phyloP scores from a whole-genome alignment of 92 coral and sea anemone species.

The Epizoanthus scotinus region DNA sequence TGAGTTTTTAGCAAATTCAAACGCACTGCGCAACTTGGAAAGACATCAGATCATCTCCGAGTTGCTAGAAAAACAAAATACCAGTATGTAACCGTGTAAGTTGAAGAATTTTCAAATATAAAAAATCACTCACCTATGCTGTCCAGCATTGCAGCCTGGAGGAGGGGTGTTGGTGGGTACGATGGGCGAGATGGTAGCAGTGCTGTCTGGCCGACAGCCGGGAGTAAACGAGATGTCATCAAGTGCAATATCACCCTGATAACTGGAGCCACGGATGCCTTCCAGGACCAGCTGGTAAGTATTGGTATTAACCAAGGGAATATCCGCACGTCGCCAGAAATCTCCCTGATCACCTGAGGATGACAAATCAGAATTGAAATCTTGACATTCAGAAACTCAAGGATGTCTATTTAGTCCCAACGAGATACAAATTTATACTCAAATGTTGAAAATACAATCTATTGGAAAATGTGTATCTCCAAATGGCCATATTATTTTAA shows the following conservation, averaged over 20 bases:
- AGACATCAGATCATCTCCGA: neutral
- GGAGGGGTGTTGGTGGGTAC: constrained; percentile 83
- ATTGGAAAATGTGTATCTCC: too few species aligned
- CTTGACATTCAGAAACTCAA: too few species aligned
- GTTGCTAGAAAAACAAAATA: too few species aligned
- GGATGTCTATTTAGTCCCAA: too few species aligned
- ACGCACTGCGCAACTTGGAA: neutral
- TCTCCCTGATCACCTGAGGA: constrained; percentile 89
- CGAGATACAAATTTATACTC: too few species aligned
- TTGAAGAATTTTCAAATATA: neutral
- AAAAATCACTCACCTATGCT: constrained; percentile 59
- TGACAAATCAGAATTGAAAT: neutral
- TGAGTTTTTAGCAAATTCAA: too few species aligned
- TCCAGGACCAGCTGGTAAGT: constrained; percentile 94
- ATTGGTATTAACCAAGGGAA: constrained; percentile 55
- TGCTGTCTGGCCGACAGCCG: constrained; percentile 84
- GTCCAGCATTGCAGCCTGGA: constrained; percentile 72
- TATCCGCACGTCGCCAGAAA: constrained; percentile 87
- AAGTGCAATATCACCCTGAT: constrained; percentile 92
- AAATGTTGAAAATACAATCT: too few species aligned
- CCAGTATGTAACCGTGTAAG: too few species aligned
- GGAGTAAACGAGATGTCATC: constrained; percentile 98
- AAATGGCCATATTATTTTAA: too few species aligned
- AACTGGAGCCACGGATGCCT: constrained; percentile 77
- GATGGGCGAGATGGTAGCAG: constrained; percentile 79